Percentiles rank a stretch among this genome's conserved stretches.
These are phyloP conservation scores for Ennomos fuscantarius DNA, from an alignment of 2,888 invertebrate species.

Conservation along the genomic window DNA sequence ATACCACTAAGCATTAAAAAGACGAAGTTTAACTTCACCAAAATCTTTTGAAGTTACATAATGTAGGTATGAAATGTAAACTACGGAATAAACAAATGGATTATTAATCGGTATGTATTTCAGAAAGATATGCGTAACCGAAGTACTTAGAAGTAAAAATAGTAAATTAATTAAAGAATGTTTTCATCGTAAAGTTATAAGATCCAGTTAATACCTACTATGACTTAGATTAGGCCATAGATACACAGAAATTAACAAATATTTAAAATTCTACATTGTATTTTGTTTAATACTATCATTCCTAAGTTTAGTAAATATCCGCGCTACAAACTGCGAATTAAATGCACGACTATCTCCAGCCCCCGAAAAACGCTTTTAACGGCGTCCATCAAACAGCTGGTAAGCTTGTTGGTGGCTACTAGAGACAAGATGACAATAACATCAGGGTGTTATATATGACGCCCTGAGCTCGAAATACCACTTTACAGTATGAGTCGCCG, in stretches of 20 bases:
- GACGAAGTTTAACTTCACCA: constrained; percentile 73
- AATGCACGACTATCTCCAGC: constrained; percentile 74
- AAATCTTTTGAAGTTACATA: constrained; percentile 49
- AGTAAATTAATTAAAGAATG: constrained; percentile 16
- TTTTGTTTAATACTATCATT: constrained; percentile 50
- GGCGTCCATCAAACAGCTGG: constrained; percentile 52
- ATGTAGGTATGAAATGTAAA: constrained; percentile 37
- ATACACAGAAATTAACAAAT: constrained; percentile 43
- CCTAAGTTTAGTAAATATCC: constrained; percentile 65
- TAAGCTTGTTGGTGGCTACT: constrained; percentile 37
- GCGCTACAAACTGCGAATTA: constrained; percentile 76
- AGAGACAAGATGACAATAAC: constrained; percentile 35
- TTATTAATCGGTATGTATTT: constrained; percentile 10
- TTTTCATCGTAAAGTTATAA: constrained; percentile 4
- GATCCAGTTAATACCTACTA: constrained; percentile 4
- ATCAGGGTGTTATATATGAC: constrained; percentile 47
- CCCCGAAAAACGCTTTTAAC: constrained; percentile 51
- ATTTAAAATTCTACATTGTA: constrained; percentile 41
- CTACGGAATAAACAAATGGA: constrained; percentile 41
- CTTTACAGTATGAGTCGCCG: constrained; percentile 86
- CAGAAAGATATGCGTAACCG: constrained; percentile 61
- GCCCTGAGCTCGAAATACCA: constrained; percentile 44
- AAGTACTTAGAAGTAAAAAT: constrained; percentile 47
- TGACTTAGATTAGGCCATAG: constrained; percentile 59
- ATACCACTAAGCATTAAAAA: constrained; percentile 47